A percentile compares a stretch with the other conserved stretches of the same genome.
phyloP scores from a whole-genome alignment of 2,113 vertebrate genomes.

The Pollimyrus isidori region DNA sequence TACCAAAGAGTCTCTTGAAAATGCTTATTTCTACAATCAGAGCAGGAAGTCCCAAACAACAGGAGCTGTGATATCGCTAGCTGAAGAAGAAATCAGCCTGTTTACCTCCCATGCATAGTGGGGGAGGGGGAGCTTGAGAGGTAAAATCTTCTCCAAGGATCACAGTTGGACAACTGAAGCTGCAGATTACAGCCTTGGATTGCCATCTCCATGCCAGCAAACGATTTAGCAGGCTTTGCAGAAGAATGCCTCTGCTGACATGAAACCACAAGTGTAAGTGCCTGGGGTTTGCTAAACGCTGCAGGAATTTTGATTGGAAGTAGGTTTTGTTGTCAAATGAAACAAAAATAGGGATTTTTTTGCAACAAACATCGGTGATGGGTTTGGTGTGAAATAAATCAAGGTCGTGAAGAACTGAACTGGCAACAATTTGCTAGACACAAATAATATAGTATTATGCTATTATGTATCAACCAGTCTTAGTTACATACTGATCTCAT shows the following conservation, averaged over 20 bases:
- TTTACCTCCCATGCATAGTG: not conserved
- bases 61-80: not conserved
- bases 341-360: conserved; percentile 13
- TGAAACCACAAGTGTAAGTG: not conserved
- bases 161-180: conserved; percentile 4
- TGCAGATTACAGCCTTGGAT: not conserved
- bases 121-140: not conserved
- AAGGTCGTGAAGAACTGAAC: not conserved
- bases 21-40: not conserved
- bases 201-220: conserved; percentile 8
- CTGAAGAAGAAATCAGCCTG: not conserved
- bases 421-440: not conserved
- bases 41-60: not conserved
- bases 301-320: conserved; percentile 3
- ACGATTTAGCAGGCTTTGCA: not conserved
- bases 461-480: not conserved
- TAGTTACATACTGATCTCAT: not conserved
- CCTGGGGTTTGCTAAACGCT: not conserved
- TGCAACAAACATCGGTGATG: not conserved
- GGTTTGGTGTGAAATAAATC: not conserved
- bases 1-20: not conserved
- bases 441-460: not conserved
- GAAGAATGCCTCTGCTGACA: not conserved
- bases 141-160: not conserved
- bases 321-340: not conserved